Evolutionary conservation across 2,797 vertebrate species (phyloP), one percentile per base, ranked within the genome.

Genomic region (Sebastiscus albofasciatus): DNA sequence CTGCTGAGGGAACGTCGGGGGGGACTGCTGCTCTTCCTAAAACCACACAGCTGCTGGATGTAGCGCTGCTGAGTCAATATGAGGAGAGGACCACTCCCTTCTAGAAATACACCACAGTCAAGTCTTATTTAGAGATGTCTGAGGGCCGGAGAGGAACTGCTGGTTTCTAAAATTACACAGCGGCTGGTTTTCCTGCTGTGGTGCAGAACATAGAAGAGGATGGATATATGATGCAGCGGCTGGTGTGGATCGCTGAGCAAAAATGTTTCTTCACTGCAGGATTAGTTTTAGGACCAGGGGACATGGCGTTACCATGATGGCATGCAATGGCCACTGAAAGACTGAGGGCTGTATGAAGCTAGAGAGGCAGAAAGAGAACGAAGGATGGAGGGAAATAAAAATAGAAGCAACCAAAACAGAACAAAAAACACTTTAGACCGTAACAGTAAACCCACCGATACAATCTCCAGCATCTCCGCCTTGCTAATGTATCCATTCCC

Each of bases 401-500:
- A 62, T 4, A 27, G 13, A 46, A 36, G 18, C 5, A 56, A 36
- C 36, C 6, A 68, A 69, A 54, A 55, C 22, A 59, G 13, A 56
- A 11, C 10, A 26, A 39, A 31, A 31, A 34, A 31, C 27, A 49
- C 33, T 8, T 18, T 7, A 6, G 27, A 34, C 12, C n/a, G 12
- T 2, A n/a, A 67, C 0, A 67, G 18, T 6, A 29, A 67, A 87
- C 89, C 46, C 93, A 99, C 99, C 97, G 99, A 96, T 79, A 99
- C 98, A 0, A 99, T 99, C 95, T 99, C 99, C 89, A 99, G 95
- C 99, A 99, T 99, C 94, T 99, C 99, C 0, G 97, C 97, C 91
- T 97, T 98, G 95, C 99, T 99, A 90, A 99, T 99, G 96, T 99
- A 99, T 78, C 99, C 99, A 0, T 99, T 99, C 20, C 98, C 98